Percentiles rank a stretch among this genome's conserved stretches.
Conservation (phyloP, 2,113 vertebrate species). For the Anarhynchus alexandrinus region DNA sequence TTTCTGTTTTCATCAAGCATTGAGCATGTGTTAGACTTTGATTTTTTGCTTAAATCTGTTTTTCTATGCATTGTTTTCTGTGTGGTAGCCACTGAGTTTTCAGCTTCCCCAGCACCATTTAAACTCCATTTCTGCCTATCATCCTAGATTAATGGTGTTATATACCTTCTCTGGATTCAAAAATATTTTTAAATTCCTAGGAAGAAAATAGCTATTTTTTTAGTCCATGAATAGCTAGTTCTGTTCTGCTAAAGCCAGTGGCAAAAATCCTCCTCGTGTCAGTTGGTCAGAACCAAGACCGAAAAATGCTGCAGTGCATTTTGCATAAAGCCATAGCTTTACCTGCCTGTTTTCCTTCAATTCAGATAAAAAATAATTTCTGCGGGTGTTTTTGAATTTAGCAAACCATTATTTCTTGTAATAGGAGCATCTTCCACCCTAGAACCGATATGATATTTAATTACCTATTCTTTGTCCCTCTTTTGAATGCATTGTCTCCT, state of each 20-base stretch:
- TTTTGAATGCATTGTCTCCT: constrained; percentile 22
- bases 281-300: neutral
- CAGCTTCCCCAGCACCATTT: neutral
- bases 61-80: neutral
- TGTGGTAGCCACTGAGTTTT: neutral
- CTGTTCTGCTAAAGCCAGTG: neutral
- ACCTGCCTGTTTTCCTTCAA: neutral
- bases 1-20: neutral
- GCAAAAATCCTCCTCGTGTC: neutral
- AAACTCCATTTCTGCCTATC: neutral
- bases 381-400: neutral
- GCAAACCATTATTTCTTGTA: neutral
- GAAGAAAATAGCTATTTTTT: neutral
- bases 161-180: neutral
- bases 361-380: neutral
- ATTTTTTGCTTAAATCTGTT: neutral
- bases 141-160: neutral
- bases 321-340: neutral
- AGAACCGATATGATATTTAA: neutral
- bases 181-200: neutral
- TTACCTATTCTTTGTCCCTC: neutral
- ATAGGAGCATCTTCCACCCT: neutral
- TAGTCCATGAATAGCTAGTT: neutral
- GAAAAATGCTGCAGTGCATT: neutral
- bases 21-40: neutral